Base-by-base conservation (phyloP, 2,797 vertebrate genomes). In the Varecia variegata region DNA sequence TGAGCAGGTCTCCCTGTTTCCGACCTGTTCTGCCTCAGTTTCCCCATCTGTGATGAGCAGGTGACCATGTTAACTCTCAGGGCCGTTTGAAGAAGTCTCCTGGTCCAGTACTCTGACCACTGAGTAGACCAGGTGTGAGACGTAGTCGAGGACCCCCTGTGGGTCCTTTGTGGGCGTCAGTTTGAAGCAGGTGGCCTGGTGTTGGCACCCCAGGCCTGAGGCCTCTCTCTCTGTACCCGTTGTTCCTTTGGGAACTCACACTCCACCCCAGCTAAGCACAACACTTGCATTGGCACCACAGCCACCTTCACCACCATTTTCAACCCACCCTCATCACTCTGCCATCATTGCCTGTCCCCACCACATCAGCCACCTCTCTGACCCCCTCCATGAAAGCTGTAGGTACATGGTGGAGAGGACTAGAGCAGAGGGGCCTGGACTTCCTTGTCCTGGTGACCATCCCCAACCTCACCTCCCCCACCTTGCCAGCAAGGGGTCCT, bases 31-130 rank as follows among this genome's bases (percentile, higher is more conserved):
- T 70, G 94, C 90, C 93, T 97, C 76, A 21, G 92, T 67, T 96
- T 79, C 83, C 88, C 96, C 60, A 58, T 88, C 94, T 81, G 58
- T 40, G 38, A 82, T 20, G 79, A 88, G 71, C 93, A 96, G 87
- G 82, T 93, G 93, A 85, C 54, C 85, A 40, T 62, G 70, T 85
- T 94, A 87, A 93, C 88, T 97, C 97, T 97, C 97, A 97, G 97
- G 97, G 93, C 95, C 62, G 85, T 73, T 84, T 79, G 79, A 85
- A 79, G 80, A 74, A 52, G 68, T 85, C 88, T 70, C 58, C 76
- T 52, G 74, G 35, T 86, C 90, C 3, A 0, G 52, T 67, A 45
- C 43, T n/a, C 88, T n/a, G 27, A 32, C 47, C 81, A 32, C 38
- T n/a, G 89, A 88, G 62, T n/a, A 76, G 43, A 68, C 25, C 74